A percentile compares a stretch with the other conserved stretches of the same genome.
Conservation (phyloP, 2,888 invertebrate species). For the Agonopterix alstromeriana region DNA sequence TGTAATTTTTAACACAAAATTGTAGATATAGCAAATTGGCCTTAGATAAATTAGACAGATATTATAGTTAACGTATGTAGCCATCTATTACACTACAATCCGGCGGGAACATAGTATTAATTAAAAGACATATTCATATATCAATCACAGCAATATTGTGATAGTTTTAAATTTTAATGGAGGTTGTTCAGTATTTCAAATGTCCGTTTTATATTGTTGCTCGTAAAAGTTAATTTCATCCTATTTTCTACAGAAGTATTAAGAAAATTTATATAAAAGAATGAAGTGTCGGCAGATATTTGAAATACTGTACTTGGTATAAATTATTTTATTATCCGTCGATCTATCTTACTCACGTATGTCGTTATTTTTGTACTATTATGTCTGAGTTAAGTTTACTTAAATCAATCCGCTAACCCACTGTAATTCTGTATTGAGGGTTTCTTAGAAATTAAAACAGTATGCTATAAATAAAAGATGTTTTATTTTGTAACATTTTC, state of each 20-base stretch:
- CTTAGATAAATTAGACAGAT: slow-evolving; percentile 63
- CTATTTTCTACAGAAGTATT: slow-evolving; percentile 23
- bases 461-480: slow-evolving; percentile 62
- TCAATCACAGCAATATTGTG: slow-evolving; percentile 43
- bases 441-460: slow-evolving; percentile 76
- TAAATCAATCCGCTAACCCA: slow-evolving; percentile 71
- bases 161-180: slow-evolving; percentile 36
- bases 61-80: slow-evolving; percentile 44
- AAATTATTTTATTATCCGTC: slow-evolving; percentile 32
- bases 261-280: slow-evolving; percentile 13
- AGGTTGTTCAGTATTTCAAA: slow-evolving; percentile 36
- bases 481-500: slow-evolving; percentile 46
- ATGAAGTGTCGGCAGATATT: slow-evolving; percentile 18
- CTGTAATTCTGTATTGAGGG: slow-evolving; percentile 73
- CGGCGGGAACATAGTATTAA: slow-evolving; percentile 63
- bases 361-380: slow-evolving; percentile 72
- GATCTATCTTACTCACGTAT: slow-evolving; percentile 40
- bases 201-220: slow-evolving; percentile 13
- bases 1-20: slow-evolving; percentile 57
- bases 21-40: slow-evolving; percentile 69
- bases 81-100: slow-evolving; percentile 35
- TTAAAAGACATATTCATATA: slow-evolving; percentile 53
- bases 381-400: slow-evolving; percentile 66
- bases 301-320: slow-evolving; percentile 24
- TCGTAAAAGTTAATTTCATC: slow-evolving; percentile 13